Base-by-base conservation (phyloP, 2,888 invertebrate genomes). In the Theretra japonica region DNA sequence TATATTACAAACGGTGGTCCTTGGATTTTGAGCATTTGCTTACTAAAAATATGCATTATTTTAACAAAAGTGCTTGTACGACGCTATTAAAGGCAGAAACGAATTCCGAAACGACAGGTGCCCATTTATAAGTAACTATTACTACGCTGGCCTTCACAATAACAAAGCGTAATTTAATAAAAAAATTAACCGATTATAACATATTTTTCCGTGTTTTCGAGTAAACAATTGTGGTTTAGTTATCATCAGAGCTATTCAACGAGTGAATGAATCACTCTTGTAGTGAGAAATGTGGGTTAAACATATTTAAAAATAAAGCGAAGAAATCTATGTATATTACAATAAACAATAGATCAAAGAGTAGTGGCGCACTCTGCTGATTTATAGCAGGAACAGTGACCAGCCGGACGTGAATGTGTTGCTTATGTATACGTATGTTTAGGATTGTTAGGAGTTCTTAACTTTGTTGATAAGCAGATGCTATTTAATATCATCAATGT, bases 261-360 rank as follows among this genome's bases (percentile, higher is more conserved):
- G 65, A 53, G 53, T 23, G 65, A 30, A 60, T 65, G 65, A 65
- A 48, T 65, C 65, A 65, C 41, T 48, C 41, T 41, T 65, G 48
- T 60, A 60, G 60, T 65, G 65, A 25, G 65, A 65, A 65, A 65
- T 65, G 65, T 65, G 65, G 65, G 65, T 65, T 65, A 65, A 65
- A 65, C 65, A 48, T 17, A 41, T 65, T 48, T 65, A 65, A 65
- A 65, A 65, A 65, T 65, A 65, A 65, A 65, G 41, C 41, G 65
- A 21, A 65, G 41, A 65, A 65, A 65, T 48, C 65, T 65, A 65
- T 65, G 65, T 17, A 65, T 65, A 65, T 65, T 60, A 60, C 30
- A 65, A 65, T 65, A 65, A 65, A 65, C 65, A 65, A 48, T 48
- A 48, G 65, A 65, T 65, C 65, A 65, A 65, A 65, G 60, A 60